Conservation (phyloP, 1,140 invertebrate genomes). For the Bombyx mandarina region DNA sequence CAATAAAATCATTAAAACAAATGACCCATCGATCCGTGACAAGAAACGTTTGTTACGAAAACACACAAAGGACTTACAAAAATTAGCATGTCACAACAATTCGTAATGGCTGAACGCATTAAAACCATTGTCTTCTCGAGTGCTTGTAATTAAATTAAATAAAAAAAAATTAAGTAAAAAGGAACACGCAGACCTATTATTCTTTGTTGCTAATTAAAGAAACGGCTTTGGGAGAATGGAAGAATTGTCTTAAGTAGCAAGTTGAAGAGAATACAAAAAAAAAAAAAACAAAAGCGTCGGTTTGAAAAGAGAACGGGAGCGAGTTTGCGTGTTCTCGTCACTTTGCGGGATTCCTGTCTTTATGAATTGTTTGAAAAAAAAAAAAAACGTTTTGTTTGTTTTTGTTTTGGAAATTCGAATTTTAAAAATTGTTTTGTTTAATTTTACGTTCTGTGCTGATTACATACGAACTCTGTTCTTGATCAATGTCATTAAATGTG, state of each 20-base stretch:
- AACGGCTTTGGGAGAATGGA: constrained; percentile 43
- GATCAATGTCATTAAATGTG: no score
- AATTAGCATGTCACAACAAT: constrained; percentile 49
- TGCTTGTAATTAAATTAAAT: constrained; percentile 59
- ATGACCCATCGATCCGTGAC: no score
- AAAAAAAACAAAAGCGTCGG: constrained; percentile 30
- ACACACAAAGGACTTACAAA: constrained; percentile 32
- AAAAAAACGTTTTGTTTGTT: constrained; percentile 10
- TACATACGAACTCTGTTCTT: no score
- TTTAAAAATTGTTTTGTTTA: no score
- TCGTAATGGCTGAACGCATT: constrained; percentile 52
- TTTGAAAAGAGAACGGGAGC: constrained; percentile 36
- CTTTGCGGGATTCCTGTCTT: constrained; percentile 36
- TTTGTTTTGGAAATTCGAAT: no score
- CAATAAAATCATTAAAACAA: no score
- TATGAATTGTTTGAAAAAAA: constrained; percentile 23
- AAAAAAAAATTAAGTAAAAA: constrained; percentile 36
- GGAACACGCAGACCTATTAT: constrained; percentile 54
- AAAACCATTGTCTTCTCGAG: constrained; percentile 48
- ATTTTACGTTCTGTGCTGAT: no score
- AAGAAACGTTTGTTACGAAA: no score
- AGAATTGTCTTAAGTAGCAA: constrained; percentile 58
- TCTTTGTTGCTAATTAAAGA: constrained; percentile 63
- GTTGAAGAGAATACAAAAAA: constrained; percentile 47
- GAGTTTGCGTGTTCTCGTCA: constrained; percentile 46